phyloP scores from a whole-genome alignment of 2,888 invertebrate species.

The Rotaria macrura region DNA sequence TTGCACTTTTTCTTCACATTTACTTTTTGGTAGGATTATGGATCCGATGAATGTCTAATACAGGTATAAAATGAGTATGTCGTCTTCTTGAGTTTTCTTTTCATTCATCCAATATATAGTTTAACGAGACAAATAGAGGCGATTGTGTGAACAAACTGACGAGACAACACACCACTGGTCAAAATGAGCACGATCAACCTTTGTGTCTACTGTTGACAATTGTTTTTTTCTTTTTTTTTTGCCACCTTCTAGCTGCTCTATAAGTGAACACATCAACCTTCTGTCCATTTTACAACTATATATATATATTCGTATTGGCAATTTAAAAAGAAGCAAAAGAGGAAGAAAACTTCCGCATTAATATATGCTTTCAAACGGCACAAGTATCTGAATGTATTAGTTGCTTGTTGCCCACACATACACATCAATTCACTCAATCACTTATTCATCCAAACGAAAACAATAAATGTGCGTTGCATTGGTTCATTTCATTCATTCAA shows the following conservation, averaged over 20 bases:
- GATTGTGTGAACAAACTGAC: not conserved
- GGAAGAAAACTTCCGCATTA: slow-evolving; percentile 12
- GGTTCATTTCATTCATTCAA: not conserved
- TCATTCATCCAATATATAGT: not conserved
- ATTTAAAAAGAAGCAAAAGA: not conserved
- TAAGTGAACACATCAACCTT: not conserved
- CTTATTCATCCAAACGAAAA: not conserved
- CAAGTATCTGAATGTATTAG: not conserved
- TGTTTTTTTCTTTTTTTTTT: not conserved
- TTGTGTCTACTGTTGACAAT: not conserved
- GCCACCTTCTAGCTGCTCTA: not conserved
- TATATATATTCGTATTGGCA: not conserved
- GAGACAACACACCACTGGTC: not conserved
- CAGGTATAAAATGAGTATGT: not conserved
- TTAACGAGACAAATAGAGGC: not conserved
- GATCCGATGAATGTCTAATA: not conserved
- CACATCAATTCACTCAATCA: not conserved
- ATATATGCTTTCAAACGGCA: not conserved
- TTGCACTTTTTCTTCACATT: not conserved
- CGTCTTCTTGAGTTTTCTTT: not conserved
- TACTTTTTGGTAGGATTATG: not conserved
- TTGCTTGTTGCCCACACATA: not conserved
- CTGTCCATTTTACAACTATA: not conserved
- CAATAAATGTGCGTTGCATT: not conserved
- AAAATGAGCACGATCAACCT: not conserved